Conservation (phyloP, 2,113 vertebrate species). For the Mystacornis crossleyi region DNA sequence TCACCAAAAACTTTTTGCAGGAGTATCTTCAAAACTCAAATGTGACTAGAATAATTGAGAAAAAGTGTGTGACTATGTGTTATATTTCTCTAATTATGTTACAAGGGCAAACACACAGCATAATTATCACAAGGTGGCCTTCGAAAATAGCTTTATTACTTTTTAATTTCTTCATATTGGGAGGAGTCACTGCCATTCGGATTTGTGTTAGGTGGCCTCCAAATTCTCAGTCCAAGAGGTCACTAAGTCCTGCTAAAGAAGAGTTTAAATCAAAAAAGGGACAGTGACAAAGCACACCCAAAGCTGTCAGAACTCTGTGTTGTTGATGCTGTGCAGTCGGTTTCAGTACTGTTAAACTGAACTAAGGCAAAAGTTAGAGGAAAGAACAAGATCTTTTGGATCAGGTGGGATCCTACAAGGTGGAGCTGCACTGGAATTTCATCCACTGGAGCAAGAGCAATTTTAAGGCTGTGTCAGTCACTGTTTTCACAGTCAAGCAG, state of each 20-base stretch:
- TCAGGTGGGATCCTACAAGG: neutral
- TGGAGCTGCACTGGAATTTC: neutral
- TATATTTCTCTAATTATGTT: neutral
- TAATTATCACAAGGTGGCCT: neutral
- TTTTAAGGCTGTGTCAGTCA: neutral
- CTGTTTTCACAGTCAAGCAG: neutral
- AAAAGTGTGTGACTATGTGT: neutral
- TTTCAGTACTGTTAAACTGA: neutral
- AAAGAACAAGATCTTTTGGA: neutral
- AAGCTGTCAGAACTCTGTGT: neutral
- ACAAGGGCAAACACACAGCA: neutral
- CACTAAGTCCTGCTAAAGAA: neutral
- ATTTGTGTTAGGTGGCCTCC: neutral
- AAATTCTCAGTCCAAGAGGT: neutral
- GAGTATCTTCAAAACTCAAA: neutral
- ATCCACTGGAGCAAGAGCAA: neutral
- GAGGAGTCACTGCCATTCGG: neutral
- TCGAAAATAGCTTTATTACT: neutral
- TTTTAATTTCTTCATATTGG: fast-evolving
- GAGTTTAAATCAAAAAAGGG: neutral
- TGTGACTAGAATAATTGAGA: neutral
- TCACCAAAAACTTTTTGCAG: neutral
- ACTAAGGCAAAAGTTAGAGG: neutral
- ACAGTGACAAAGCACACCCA: neutral
- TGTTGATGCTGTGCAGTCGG: neutral